Conservation (phyloP, 2,113 vertebrate species). For the Trogon surrucura region DNA sequence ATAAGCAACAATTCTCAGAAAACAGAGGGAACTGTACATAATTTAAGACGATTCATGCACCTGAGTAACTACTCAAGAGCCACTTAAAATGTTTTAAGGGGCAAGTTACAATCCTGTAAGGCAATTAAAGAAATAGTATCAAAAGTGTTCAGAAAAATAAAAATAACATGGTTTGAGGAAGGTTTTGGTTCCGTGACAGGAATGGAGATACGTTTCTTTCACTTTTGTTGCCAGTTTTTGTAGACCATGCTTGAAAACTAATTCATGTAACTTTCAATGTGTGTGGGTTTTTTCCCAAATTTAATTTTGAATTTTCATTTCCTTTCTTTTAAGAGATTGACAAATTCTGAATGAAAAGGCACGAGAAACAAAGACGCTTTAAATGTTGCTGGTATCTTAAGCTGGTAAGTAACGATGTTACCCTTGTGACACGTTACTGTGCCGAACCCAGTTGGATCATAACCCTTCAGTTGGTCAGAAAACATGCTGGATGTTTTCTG, state of each 20-base stretch:
- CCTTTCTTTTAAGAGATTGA: not conserved
- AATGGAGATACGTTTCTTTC: not conserved
- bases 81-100: not conserved
- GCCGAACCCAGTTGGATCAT: not conserved
- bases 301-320: not conserved
- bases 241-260: not conserved
- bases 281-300: not conserved
- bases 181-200: not conserved
- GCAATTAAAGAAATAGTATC: not conserved
- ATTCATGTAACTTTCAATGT: not conserved
- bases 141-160: not conserved
- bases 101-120: not conserved
- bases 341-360: not conserved
- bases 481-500: not conserved
- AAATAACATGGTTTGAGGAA: not conserved
- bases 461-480: not conserved
- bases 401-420: not conserved
- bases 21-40: not conserved
- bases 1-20: not conserved
- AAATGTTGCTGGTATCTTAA: not conserved
- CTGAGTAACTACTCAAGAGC: not conserved
- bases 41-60: not conserved
- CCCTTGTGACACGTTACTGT: no score
- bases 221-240: not conserved
- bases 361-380: not conserved